Percentiles rank a stretch among this genome's conserved stretches.
These are phyloP conservation scores for Nipponia nippon DNA, from an alignment of 2,113 vertebrate species.

Conservation along the genomic window DNA sequence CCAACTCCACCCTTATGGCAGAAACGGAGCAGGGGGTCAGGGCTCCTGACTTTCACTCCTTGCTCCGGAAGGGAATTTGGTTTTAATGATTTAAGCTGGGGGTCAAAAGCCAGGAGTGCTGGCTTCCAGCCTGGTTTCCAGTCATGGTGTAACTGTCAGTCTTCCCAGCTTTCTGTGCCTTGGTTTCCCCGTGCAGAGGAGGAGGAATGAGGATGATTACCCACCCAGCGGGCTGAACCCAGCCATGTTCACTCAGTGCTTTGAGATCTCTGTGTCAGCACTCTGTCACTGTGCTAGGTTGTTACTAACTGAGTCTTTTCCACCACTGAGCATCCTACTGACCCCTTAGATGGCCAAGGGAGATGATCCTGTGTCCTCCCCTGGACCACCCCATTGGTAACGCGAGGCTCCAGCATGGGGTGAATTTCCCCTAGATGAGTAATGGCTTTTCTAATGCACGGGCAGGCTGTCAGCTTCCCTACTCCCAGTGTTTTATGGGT, in stretches of 20 bases:
- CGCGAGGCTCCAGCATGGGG: slow-evolving; percentile 35
- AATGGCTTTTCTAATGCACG: slow-evolving; percentile 85
- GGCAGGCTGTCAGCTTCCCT: slow-evolving; percentile 85
- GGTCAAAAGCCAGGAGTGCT: background rate
- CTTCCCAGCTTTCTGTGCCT: background rate
- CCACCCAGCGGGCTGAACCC: background rate
- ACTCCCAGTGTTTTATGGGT: slow-evolving; percentile 91
- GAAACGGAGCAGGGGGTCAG: fast-evolving
- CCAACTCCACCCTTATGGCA: fast-evolving
- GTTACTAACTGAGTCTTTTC: background rate
- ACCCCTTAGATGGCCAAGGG: background rate
- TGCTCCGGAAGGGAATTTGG: background rate
- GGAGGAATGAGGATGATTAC: background rate
- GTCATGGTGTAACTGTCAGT: background rate
- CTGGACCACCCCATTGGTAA: slow-evolving; percentile 40
- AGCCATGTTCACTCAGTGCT: background rate
- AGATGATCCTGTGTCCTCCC: slow-evolving; percentile 7
- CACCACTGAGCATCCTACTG: background rate
- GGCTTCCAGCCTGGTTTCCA: background rate
- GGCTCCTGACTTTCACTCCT: background rate
- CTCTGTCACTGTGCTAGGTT: background rate
- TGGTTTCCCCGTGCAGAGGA: background rate
- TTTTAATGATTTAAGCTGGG: background rate
- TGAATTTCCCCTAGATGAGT: slow-evolving; percentile 77
- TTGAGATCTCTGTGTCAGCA: background rate